Conservation (phyloP, 2,113 vertebrate genomes). For the Phasianus colchicus region DNA sequence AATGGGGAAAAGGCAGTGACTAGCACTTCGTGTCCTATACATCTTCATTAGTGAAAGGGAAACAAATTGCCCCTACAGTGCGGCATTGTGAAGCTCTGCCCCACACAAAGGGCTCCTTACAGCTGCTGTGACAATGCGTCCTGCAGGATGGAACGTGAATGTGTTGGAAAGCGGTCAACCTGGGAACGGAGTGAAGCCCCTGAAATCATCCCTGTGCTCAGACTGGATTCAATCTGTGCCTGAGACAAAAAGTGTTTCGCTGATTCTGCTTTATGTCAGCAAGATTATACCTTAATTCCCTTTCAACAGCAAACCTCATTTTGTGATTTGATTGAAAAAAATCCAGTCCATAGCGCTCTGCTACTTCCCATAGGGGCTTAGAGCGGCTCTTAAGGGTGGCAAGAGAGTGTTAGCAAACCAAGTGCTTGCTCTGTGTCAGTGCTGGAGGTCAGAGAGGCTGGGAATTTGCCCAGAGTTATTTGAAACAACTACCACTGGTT, state of each 20-base stretch:
- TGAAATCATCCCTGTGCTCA: neutral
- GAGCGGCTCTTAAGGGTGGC: neutral
- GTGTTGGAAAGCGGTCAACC: neutral
- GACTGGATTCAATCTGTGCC: neutral
- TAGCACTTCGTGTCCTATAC: slow-evolving; percentile 28
- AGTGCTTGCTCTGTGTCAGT: neutral
- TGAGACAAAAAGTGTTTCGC: neutral
- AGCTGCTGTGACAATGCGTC: neutral
- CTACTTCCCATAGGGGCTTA: neutral
- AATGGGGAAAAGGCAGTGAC: neutral
- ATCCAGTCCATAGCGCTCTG: neutral
- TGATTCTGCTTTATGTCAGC: neutral
- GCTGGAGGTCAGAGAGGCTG: neutral
- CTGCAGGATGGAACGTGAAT: neutral
- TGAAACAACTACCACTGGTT: neutral
- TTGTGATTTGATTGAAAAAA: neutral
- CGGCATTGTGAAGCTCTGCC: neutral
- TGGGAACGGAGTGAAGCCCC: neutral
- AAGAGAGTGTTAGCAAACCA: neutral
- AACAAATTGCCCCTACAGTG: slow-evolving; percentile 27
- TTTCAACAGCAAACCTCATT: neutral
- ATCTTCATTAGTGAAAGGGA: slow-evolving; percentile 59
- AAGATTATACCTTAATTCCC: neutral
- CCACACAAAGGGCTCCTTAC: slow-evolving; percentile 2
- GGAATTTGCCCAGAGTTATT: neutral